Evolutionary conservation across 2,113 vertebrate genomes (phyloP).

Genomic region (Mormyrus iriodes): DNA sequence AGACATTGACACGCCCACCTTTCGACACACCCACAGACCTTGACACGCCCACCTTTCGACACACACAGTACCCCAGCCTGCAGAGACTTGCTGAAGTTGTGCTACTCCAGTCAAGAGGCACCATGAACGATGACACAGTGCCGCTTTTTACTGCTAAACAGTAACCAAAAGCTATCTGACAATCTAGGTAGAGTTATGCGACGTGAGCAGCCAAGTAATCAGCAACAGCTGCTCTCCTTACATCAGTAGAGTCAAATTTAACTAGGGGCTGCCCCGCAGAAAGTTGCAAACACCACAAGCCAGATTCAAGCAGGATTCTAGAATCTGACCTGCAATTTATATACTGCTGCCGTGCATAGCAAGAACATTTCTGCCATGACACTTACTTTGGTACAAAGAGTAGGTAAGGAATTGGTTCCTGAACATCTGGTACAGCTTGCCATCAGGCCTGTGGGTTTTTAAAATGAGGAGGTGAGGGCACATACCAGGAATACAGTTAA

Average conservation of each 20-base stretch:
- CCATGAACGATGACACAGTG: neutral
- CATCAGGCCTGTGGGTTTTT: slow-evolving; percentile 75
- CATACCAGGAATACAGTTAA: neutral
- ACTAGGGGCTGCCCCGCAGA: neutral
- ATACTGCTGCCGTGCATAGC: neutral
- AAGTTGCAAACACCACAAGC: neutral
- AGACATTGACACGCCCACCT: too few species aligned
- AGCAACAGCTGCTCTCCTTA: neutral
- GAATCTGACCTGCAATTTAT: neutral
- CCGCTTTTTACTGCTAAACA: neutral
- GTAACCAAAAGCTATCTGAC: neutral
- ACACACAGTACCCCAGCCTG: neutral
- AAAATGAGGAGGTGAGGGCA: neutral
- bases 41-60: neutral
- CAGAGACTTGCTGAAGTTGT: neutral
- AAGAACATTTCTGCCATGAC: neutral
- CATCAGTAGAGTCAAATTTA: neutral
- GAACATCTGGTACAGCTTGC: slow-evolving; percentile 93
- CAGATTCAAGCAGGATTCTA: neutral
- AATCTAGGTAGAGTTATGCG: neutral
- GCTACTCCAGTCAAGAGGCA: neutral
- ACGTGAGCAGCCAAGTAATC: neutral
- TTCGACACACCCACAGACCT: too few species aligned
- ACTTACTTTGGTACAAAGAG: slow-evolving; percentile 95
- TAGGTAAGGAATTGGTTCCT: slow-evolving; percentile 90